Evolutionary conservation across 2,888 invertebrate genomes (phyloP), one percentile per base, ranked within the genome.

Genomic region (Orchesella flavescens): DNA sequence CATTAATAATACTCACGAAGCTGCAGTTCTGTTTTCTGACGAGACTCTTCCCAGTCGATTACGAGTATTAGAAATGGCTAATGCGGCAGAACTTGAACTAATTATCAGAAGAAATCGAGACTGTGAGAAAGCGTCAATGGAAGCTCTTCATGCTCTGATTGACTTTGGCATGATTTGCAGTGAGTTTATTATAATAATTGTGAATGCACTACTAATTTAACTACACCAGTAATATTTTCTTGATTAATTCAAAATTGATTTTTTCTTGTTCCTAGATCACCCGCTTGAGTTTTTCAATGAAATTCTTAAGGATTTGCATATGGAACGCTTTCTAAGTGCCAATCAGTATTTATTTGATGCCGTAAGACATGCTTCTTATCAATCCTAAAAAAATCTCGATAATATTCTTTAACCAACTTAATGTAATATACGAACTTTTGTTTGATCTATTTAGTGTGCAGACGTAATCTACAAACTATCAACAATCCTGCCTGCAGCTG

Each of bases 281-380:
- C 68, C 65, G 19, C 17, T 72, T 0, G 83, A 85, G 5, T 17
- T 85, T 13, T 84, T 87, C 24, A 55, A 10, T 0, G 84, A 83
- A 10, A n/a, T 86, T 12, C 5, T 85, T 2, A 72, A 72, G 13
- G 85, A 86, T 55, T 84, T 84, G n/a, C 24, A 65, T 1, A 23
- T n/a, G 10, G 82, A 86, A 69, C 46, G 44, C 12, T 83, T 63
- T 55, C 63, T n/a, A 15, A 66, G 72, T 57, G 65, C 76, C 10
- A 81, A 85, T 59, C 83, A 84, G 7, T 85, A 79, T 59, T 53
- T 85, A 17, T 87, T 87, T 71, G 86, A 87, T 24, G 69, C 85
- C 61, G 87, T 87, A 82, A 81, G 59, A 55, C 49, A 17, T 12
- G 7, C 7, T 34, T 34, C 34, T 34, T 34, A n/a, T 34, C 34